Base-by-base conservation (phyloP, 2,888 invertebrate genomes). In the Balanococcus diminutus region DNA sequence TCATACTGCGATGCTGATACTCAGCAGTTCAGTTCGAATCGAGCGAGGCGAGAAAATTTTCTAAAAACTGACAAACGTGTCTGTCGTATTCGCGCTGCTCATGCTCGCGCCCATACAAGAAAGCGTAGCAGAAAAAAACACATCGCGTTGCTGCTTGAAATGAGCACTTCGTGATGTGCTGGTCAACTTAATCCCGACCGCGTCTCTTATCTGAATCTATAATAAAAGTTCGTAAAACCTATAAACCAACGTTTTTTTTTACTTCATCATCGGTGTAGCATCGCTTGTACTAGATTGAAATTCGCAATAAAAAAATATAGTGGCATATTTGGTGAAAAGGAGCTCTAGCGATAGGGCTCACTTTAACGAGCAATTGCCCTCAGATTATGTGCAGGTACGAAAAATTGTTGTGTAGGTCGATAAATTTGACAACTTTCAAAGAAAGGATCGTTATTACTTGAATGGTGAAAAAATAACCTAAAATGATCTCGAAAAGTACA, bases 31-130 rank as follows among this genome's bases (percentile, higher is more conserved):
- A n/a, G 51, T 56, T 51, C 56, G 6, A 82, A 82, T 82, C 82
- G 75, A 81, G 82, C 82, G 75, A 81, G 82, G 82, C 82, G 51
- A 82, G 82, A 82, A 82, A 82, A 82, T 51, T 82, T 82, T 82
- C 46, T 51, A 31, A 82, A 51, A 46, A 51, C 46, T 51, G 82
- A 82, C 51, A 51, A 82, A 31, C 51, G 82, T 51, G 67, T 8
- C 75, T 75, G 75, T 75, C 75, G 75, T 75, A 75, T 67, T 67
- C 28, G 28, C 67, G 67, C 9, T 67, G 28, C 67, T 14, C 14
- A 67, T 67, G 14, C 14, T 2, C 46, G 46, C 14, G 14, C 46
- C 46, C 46, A 67, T 11, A 28, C 25, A 16, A 67, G 14, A 67
- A 67, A 67, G 28, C 11, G 51, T 22, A 4, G 51, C n/a, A n/a